Conservation (phyloP, 2,113 vertebrate genomes). For the Pagrus major region DNA sequence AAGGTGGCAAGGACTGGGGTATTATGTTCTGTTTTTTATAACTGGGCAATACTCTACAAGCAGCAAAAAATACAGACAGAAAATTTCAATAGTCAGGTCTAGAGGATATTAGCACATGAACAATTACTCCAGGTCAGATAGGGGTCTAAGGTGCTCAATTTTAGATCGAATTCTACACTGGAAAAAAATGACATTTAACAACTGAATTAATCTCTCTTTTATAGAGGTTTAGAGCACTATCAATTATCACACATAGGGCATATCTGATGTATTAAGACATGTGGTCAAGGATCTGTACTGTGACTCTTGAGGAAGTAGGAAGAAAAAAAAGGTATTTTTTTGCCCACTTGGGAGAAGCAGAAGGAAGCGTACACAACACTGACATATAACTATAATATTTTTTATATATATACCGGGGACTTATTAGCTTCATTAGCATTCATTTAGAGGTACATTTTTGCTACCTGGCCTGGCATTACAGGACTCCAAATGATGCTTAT, state of each 20-base stretch:
- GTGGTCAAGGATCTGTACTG: background rate
- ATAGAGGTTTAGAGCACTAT: background rate
- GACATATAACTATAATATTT: too few species aligned
- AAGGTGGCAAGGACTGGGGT: background rate
- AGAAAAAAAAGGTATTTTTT: too few species aligned
- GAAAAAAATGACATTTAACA: background rate
- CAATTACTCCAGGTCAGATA: background rate
- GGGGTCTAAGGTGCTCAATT: background rate
- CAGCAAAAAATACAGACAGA: background rate
- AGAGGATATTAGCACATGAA: background rate
- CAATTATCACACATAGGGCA: background rate
- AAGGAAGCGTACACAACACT: background rate
- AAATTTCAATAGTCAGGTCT: conserved; percentile 7
- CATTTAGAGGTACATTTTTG: background rate
- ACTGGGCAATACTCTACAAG: conserved; percentile 12
- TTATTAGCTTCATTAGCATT: background rate
- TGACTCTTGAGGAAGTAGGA: background rate
- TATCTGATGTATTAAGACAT: background rate
- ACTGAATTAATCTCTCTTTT: background rate
- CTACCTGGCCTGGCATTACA: too few species aligned
- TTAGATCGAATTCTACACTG: background rate
- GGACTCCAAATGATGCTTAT: too few species aligned
- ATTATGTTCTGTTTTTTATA: conserved; percentile 13
- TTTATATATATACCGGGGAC: too few species aligned
- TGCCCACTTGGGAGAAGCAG: too few species aligned